Percentiles rank a stretch among this genome's conserved stretches.
Evolutionary conservation across 2,888 invertebrate genomes (phyloP).

Genomic region (Sphaerolaimus hirsutus): DNA sequence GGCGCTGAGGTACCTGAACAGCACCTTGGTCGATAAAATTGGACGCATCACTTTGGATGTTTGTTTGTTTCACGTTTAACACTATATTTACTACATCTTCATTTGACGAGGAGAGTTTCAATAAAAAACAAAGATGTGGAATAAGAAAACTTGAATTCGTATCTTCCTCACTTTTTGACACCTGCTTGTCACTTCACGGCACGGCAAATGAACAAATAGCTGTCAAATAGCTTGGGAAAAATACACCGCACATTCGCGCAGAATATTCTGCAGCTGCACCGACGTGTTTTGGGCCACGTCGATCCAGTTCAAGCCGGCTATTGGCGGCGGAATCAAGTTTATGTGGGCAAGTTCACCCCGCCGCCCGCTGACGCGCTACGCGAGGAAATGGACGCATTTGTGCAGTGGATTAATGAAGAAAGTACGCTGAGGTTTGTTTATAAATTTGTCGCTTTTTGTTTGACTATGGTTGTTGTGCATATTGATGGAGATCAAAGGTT

Average conservation of each 20-base stretch:
- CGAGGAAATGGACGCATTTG: conserved; percentile 56
- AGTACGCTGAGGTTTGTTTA: conserved; percentile 62
- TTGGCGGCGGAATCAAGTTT: conserved; percentile 66
- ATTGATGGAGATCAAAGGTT: too few species aligned
- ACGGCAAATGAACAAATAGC: too few species aligned
- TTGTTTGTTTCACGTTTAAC: neutral
- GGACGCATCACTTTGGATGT: conserved; percentile 28
- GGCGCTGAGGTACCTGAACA: conserved; percentile 66
- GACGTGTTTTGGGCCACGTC: conserved; percentile 70
- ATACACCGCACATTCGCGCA: too few species aligned
- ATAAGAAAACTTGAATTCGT: too few species aligned
- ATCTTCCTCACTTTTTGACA: too few species aligned
- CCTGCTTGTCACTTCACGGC: too few species aligned
- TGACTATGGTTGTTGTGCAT: too few species aligned
- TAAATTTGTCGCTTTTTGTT: too few species aligned
- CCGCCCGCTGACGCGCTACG: conserved; percentile 59
- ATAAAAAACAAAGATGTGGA: neutral
- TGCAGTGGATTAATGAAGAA: conserved; percentile 68
- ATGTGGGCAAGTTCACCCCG: conserved; percentile 78
- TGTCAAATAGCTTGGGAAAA: too few species aligned
- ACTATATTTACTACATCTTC: neutral
- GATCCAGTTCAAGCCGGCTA: conserved; percentile 73
- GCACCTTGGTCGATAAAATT: conserved; percentile 40
- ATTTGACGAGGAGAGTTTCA: neutral
- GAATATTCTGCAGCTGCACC: conserved; percentile 73